A percentile compares a stretch with the other conserved stretches of the same genome.
Evolutionary conservation across 2,797 vertebrate species (phyloP).

Genomic region (Avahi laniger): DNA sequence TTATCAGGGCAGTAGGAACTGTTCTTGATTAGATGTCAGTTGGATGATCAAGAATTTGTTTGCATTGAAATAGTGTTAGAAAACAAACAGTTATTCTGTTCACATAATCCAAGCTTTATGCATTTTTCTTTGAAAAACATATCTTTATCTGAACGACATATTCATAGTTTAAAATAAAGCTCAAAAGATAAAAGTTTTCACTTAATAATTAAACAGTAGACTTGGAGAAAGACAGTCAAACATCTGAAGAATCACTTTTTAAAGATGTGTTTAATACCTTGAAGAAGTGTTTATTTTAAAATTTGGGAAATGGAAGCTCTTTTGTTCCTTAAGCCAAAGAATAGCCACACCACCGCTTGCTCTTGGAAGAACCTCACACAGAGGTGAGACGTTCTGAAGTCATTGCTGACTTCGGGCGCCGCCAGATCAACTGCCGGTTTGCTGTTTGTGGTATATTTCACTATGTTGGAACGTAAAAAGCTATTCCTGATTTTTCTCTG

Average conservation of each 20-base stretch:
- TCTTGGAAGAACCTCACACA: background rate
- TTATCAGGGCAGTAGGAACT: background rate
- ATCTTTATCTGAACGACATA: background rate
- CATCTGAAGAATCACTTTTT: background rate
- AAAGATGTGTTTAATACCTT: background rate
- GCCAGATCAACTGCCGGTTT: too few species aligned
- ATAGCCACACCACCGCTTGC: too few species aligned
- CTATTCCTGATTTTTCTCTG: background rate
- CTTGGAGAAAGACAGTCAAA: background rate
- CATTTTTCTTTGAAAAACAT: background rate
- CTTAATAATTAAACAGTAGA: background rate
- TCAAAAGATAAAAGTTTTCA: background rate
- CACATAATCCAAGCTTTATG: background rate
- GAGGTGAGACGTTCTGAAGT: accelerated
- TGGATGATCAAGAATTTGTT: background rate
- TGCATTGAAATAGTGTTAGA: background rate
- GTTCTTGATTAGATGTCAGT: background rate
- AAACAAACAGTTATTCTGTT: background rate
- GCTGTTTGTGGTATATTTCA: background rate
- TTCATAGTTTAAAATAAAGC: background rate
- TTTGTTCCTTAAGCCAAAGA: background rate
- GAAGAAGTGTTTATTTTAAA: background rate
- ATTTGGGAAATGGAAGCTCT: background rate
- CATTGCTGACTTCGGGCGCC: background rate
- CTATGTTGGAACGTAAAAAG: background rate